Evolutionary conservation across 2,797 vertebrate species (phyloP), one percentile per base, ranked within the genome.

Genomic region (Atherinosoma microstoma): DNA sequence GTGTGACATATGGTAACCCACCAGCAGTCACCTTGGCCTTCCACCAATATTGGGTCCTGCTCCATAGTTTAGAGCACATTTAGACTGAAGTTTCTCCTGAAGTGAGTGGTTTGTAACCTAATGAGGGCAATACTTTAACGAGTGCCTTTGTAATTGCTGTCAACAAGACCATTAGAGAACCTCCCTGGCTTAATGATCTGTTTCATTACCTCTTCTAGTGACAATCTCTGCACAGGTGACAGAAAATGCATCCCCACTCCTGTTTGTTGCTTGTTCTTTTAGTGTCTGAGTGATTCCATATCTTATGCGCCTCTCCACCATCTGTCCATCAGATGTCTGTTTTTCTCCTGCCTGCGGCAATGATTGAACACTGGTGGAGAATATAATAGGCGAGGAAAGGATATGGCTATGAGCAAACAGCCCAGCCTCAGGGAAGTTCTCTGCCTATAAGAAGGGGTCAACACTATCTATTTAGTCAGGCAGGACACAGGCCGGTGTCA

Each of bases 111-210:
- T 54, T 68, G 75, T 66, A 68, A 80, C 67, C 68, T 90, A 87
- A 87, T 84, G 83, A 87, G 82, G 76, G 74, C 64, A 51, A 38
- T 7, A 20, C 59, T 85, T 84, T 83, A 87, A 89, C 58, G 63
- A 88, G 73, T 2, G n/a, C 64, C 36, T 67, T 40, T 69, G 66
- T 90, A 90, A 92, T 90, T 91, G 84, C 87, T 88, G 85, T 87
- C 83, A 85, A 73, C 57, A 10, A 65, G 70, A 79, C 77, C 71
- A 87, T 89, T 90, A 84, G 72, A 86, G 58, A 78, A 64, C 47
- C 65, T 83, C 66, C 38, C 66, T 54, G 36, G 49, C 76, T 74
- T 74, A 86, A 76, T 13, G 38, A 75, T 77, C 59, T 58, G 75
- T 70, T 78, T 78, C 22, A 58, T 73, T 76, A 65, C 81, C 36